Evolutionary conservation across 2,797 vertebrate species (phyloP), one percentile per base, ranked within the genome.

Genomic region (Manis crassicaudata): DNA sequence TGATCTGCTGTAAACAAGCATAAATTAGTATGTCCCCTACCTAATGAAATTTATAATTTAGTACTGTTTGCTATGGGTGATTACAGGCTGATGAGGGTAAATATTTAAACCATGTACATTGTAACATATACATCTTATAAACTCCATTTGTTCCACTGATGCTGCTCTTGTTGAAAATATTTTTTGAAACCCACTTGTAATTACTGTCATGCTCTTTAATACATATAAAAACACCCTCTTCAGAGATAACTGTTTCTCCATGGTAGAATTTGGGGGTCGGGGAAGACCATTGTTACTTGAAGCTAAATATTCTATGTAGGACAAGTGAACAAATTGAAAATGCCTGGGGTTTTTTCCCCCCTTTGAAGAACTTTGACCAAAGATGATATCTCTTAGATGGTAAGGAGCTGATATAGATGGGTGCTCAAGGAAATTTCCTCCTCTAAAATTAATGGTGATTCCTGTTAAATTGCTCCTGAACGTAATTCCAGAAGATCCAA

Each of bases 241-340:
- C 0, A n/a, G 81, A 75, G 50, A 87, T 73, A 72, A 9, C 3
- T 40, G 8, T 63, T 58, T n/a, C 21, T 72, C 17, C 75, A 5
- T 92, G n/a, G 35, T 43, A 68, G 52, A 73, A 35, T 75, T 58
- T 54, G 46, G 46, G 46, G 46, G 46, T 10, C 46, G 9, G 46
- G 11, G 1, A 17, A 17, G 46, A 87, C 76, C 23, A 13, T 35
- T 65, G 32, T 79, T 79, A 85, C 46, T 90, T 82, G 32, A 32
- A 37, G 35, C 35, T 62, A 77, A 62, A 58, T 65, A 4, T 43
- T 60, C 16, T 85, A 11, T 46, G 25, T 60, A 85, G 63, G 52
- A 27, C 35, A 90, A 76, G 23, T 76, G 17, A 87, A 82, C 18
- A 96, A 84, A 76, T 76, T 94, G 60, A 54, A 87, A 94, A 65